A percentile compares a stretch with the other conserved stretches of the same genome.
Conservation (phyloP, 2,888 invertebrate genomes). For the Drosophila acutilabella region DNA sequence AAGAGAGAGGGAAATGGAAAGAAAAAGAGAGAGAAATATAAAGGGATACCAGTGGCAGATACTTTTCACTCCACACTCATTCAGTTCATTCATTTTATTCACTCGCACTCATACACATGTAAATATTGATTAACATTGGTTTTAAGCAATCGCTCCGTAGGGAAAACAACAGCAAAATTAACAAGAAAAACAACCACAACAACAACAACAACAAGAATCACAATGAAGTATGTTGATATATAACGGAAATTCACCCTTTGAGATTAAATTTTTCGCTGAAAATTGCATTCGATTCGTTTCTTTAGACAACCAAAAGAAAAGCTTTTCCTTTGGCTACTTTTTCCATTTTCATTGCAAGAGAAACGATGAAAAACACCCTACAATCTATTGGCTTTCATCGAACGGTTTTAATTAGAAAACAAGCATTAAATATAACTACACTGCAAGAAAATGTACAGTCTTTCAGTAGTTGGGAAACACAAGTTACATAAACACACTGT, state of each 20-base stretch:
- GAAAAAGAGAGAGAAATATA: not conserved
- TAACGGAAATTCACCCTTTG: conserved; percentile 6
- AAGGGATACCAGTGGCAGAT: not conserved
- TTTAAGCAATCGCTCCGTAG: conserved; percentile 28
- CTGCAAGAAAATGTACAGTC: too few relatives aligned
- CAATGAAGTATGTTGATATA: not conserved
- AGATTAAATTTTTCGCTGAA: conserved; percentile 4
- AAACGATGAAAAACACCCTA: not conserved
- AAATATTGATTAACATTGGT: conserved; percentile 43
- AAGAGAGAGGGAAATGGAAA: not conserved
- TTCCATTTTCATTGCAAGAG: not conserved
- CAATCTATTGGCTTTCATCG: not conserved
- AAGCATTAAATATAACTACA: too few relatives aligned
- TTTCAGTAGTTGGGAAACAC: too few relatives aligned
- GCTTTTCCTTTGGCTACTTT: conserved; percentile 2
- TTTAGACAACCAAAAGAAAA: not conserved
- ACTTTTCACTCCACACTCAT: conserved; percentile 20
- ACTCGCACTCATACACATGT: conserved; percentile 6
- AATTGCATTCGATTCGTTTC: conserved; percentile 12
- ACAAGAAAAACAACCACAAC: too few relatives aligned
- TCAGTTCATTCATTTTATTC: conserved; percentile 17
- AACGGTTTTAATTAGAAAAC: not conserved
- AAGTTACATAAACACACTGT: too few relatives aligned
- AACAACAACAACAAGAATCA: not conserved
- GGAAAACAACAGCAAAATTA: not conserved